These are phyloP conservation scores for Drosophila quadrilineata DNA, from an alignment of 1,140 invertebrate genomes.

Conservation along the genomic window DNA sequence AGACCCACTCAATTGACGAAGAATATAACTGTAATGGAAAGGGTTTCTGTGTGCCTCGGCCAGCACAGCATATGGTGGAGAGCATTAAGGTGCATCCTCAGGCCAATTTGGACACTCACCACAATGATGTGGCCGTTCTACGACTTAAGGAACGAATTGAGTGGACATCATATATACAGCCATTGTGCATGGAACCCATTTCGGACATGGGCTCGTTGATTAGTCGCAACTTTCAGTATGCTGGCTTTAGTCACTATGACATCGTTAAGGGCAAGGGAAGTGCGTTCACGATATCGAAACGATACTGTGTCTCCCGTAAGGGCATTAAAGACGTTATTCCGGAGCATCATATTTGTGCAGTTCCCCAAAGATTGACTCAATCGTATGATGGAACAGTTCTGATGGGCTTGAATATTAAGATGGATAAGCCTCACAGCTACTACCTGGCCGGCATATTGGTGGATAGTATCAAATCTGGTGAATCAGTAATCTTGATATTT, in stretches of 20 bases:
- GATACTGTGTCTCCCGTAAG: slow-evolving; percentile 28
- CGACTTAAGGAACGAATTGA: slow-evolving; percentile 28
- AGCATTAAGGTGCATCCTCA: slow-evolving; percentile 46
- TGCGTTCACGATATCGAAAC: slow-evolving; percentile 29
- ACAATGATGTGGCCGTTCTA: slow-evolving; percentile 51
- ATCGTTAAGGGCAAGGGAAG: slow-evolving; percentile 36
- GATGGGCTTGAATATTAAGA: slow-evolving; percentile 45
- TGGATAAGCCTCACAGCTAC: slow-evolving; percentile 39
- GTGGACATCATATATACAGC: slow-evolving; percentile 34
- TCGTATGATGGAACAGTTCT: slow-evolving; percentile 44
- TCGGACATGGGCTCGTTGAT: slow-evolving; percentile 36
- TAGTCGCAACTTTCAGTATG: slow-evolving; percentile 43
- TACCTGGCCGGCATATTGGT: slow-evolving; percentile 44
- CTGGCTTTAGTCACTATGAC: slow-evolving; percentile 24
- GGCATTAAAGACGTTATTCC: slow-evolving; percentile 13
- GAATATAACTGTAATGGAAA: slow-evolving; percentile 39
- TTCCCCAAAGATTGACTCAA: slow-evolving; percentile 18
- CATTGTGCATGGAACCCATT: slow-evolving; percentile 40
- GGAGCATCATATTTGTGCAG: slow-evolving; percentile 50
- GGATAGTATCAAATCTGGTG: background rate
- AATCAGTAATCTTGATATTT: slow-evolving; percentile 25
- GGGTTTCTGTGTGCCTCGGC: slow-evolving; percentile 57
- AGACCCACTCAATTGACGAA: slow-evolving; percentile 7
- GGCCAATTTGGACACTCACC: slow-evolving; percentile 44
- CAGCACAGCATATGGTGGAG: slow-evolving; percentile 13